Conservation (phyloP, 2,888 invertebrate genomes). For the Cyclophora punctaria region DNA sequence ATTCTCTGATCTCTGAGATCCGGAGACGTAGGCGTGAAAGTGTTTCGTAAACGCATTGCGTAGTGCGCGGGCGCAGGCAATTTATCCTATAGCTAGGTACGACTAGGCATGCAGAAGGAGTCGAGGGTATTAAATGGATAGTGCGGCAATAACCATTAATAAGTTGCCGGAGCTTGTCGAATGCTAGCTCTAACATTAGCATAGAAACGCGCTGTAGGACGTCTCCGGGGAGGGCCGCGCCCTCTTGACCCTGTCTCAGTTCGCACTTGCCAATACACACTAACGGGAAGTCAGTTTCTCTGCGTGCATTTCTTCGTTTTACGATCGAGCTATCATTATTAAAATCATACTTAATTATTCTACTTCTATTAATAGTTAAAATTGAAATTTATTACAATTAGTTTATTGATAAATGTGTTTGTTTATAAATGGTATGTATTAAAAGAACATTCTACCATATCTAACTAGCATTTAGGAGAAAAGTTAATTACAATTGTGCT, state of each 20-base stretch:
- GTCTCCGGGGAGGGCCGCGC: conserved; percentile 58
- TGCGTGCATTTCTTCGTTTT: conserved; percentile 31
- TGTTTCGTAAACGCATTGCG: conserved; percentile 63
- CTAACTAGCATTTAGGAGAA: no score
- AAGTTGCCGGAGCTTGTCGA: conserved; percentile 59
- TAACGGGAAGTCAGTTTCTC: conserved; percentile 68
- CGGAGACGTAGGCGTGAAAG: conserved; percentile 54
- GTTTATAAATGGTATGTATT: no score
- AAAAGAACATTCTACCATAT: no score
- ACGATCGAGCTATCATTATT: conserved; percentile 19
- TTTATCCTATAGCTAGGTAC: conserved; percentile 35
- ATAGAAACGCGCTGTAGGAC: conserved; percentile 66
- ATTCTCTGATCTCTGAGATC: conserved; percentile 37
- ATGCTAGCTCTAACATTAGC: conserved; percentile 63
- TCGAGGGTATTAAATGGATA: conserved; percentile 49
- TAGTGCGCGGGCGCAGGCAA: conserved; percentile 46
- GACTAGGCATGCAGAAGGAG: conserved; percentile 32
- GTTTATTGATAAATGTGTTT: no score
- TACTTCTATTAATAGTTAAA: no score
- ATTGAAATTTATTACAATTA: no score
- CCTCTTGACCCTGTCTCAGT: conserved; percentile 69
- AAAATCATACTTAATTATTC: conserved; percentile 29
- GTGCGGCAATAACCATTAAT: conserved; percentile 65
- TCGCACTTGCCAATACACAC: conserved; percentile 46
- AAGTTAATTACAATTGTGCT: no score